Conservation (phyloP, 1,140 invertebrate genomes). For the Maniola jurtina region DNA sequence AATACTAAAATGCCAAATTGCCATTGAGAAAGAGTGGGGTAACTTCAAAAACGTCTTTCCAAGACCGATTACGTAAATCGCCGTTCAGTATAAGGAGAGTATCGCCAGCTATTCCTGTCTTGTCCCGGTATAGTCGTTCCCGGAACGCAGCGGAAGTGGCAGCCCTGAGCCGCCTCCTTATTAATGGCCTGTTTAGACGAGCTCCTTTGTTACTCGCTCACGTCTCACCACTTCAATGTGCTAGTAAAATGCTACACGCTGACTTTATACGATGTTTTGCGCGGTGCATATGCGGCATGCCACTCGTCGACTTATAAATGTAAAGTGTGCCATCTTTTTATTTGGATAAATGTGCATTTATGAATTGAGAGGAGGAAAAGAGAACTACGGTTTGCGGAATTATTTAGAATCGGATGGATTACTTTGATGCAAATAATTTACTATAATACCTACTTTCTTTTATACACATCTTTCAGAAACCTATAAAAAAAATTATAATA, state of each 20-base stretch:
- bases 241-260: constrained; percentile 18
- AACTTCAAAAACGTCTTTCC: constrained; percentile 1
- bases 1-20: neutral
- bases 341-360: neutral
- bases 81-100: constrained; percentile 13
- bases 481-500: too few species aligned
- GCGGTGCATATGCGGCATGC: neutral
- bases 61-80: constrained; percentile 7
- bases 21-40: neutral
- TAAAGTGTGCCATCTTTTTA: constrained; percentile 7
- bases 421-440: too few species aligned
- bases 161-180: constrained; percentile 63
- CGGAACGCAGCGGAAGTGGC: constrained; percentile 69
- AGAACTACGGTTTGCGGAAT: too few species aligned
- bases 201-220: constrained; percentile 72
- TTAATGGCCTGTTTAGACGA: constrained; percentile 75
- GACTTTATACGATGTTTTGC: constrained; percentile 7
- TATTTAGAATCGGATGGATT: too few species aligned
- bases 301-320: constrained; percentile 5
- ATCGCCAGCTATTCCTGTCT: constrained; percentile 65
- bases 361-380: neutral
- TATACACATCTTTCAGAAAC: too few species aligned
- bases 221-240: constrained; percentile 56
- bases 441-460: too few species aligned
- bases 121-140: constrained; percentile 62